Evolutionary conservation across 2,888 invertebrate genomes (phyloP), one percentile per base, ranked within the genome.

Genomic region (Xiphydria camelus): DNA sequence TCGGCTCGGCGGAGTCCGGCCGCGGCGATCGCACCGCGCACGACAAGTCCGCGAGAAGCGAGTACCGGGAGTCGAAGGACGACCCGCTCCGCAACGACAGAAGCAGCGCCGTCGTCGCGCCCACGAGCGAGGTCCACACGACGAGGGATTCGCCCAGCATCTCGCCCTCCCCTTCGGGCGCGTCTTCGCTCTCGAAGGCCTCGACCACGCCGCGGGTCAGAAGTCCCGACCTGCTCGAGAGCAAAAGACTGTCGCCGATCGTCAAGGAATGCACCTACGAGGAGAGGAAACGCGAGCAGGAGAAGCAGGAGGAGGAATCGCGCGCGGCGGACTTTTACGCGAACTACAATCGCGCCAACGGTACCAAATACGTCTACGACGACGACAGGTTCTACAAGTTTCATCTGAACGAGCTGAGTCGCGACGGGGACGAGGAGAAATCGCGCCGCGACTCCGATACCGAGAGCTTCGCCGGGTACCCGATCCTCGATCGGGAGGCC

Each of bases 351-450:
- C 59, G 60, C 12, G 76, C 77, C 49, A 79, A 78, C 59, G 80
- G 79, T 57, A 79, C 79, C 59, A 82, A 80, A 69, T 76, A 76
- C 51, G 78, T 82, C 59, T 88, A 85, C 67, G 88, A 89, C 67
- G 82, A 88, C 62, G 89, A 91, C 77, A 85, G 86, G 75, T 90
- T 83, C 75, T 90, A 89, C 70, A 85, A 87, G 70, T 91, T 91
- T 69, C 91, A 91, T 76, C 77, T 91, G 52, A 88, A 89, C 68
- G 91, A 91, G 76, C 78, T 80, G 72, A 59, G 77, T 73, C 61
- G 51, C 51, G 77, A 76, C 74, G 65, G 60, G 47, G 61, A 61
- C 51, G 78, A 79, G 57, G 77, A 76, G 76, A 77, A 73, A 48
- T 66, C 76, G 75, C 76, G 74, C 57, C 50, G 63, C 64, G 56